These are phyloP conservation scores for Mustela lutreola DNA, from an alignment of 2,113 vertebrate genomes.

Conservation along the genomic window DNA sequence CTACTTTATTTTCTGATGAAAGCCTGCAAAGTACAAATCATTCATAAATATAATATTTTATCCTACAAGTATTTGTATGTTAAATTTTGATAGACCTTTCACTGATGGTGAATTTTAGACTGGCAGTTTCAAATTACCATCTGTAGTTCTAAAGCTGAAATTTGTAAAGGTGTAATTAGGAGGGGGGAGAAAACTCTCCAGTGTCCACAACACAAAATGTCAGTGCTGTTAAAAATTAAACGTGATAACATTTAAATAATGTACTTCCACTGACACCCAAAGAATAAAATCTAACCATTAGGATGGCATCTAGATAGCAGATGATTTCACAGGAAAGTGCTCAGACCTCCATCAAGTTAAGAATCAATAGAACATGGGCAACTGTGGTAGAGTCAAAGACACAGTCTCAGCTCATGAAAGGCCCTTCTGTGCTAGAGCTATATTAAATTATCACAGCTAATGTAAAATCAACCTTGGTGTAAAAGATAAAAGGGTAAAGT, in stretches of 20 bases:
- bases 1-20: neutral
- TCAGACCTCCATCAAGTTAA: slow-evolving; percentile 68
- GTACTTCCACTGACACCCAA: slow-evolving; percentile 72
- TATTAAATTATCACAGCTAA: slow-evolving; percentile 70
- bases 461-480: slow-evolving; percentile 65
- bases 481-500: slow-evolving; percentile 74
- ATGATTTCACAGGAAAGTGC: slow-evolving; percentile 72
- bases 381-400: slow-evolving; percentile 28
- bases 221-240: slow-evolving; percentile 79
- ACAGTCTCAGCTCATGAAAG: slow-evolving; percentile 38
- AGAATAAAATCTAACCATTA: slow-evolving; percentile 67
- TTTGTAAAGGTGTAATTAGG: slow-evolving; percentile 80
- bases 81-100: slow-evolving; percentile 60
- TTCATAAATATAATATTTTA: neutral
- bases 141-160: slow-evolving; percentile 67
- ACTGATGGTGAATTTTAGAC: slow-evolving; percentile 62
- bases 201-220: slow-evolving; percentile 78
- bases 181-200: neutral
- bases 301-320: slow-evolving; percentile 75
- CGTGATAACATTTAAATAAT: slow-evolving; percentile 77
- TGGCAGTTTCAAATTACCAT: slow-evolving; percentile 76
- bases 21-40: neutral
- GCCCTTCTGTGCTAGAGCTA: slow-evolving; percentile 22
- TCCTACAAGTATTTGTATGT: neutral
- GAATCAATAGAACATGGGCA: slow-evolving; percentile 72